Conservation (phyloP, 2,888 invertebrate species). For the Lycophotia porphyrea region DNA sequence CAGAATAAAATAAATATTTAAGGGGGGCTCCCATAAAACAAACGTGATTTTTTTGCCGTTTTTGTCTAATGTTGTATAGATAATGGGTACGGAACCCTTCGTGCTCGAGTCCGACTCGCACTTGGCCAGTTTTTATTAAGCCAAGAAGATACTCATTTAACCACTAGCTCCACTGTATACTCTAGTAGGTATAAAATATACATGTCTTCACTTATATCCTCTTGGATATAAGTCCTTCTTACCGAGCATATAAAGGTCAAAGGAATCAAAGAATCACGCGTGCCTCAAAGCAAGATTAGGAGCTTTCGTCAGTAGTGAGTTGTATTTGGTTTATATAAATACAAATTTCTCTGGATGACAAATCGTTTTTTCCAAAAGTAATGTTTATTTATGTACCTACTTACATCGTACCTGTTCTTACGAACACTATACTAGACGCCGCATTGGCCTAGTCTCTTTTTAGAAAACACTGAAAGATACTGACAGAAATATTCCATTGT, state of each 20-base stretch:
- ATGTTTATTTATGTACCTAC: background rate
- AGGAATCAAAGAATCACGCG: slow-evolving; percentile 25
- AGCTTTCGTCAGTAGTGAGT: slow-evolving; percentile 14
- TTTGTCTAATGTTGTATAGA: no score
- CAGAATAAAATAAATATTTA: no score
- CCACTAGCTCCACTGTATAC: background rate
- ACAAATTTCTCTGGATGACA: background rate
- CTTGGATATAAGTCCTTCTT: slow-evolving; percentile 25
- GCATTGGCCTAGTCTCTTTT: background rate
- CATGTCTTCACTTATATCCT: background rate
- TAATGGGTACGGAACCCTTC: no score
- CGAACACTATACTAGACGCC: no score
- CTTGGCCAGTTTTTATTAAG: no score
- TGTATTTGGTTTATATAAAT: slow-evolving; percentile 14
- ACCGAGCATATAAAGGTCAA: slow-evolving; percentile 10
- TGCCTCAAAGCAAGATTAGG: background rate
- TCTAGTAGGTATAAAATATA: background rate
- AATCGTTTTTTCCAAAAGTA: background rate
- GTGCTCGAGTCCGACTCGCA: no score
- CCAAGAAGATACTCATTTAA: background rate
- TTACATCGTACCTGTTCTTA: background rate
- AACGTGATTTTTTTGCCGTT: no score
- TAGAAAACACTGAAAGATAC: background rate
- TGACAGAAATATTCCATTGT: background rate
- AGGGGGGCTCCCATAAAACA: no score